These are phyloP conservation scores for Anticlea derivata DNA, from an alignment of 2,888 invertebrate species.

Conservation along the genomic window DNA sequence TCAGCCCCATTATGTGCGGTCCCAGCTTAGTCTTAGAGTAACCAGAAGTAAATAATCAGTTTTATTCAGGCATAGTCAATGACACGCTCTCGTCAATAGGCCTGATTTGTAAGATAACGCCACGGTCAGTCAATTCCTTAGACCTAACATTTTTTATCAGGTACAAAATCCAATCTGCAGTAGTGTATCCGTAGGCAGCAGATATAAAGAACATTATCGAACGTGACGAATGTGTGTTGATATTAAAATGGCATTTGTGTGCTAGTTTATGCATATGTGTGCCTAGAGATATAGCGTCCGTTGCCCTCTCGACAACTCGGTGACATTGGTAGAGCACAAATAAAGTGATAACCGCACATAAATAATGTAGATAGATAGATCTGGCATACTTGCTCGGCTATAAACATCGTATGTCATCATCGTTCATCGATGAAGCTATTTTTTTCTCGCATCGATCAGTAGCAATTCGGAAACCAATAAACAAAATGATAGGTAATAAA, in stretches of 20 bases:
- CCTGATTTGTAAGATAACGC: no score
- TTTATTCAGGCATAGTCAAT: no score
- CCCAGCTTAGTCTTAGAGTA: no score
- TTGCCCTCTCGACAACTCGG: conserved; percentile 79
- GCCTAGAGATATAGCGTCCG: conserved; percentile 73
- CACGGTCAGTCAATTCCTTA: conserved; percentile 74
- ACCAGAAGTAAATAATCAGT: no score
- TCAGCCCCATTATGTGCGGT: no score
- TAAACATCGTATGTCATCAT: conserved; percentile 47
- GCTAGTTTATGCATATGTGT: conserved; percentile 50
- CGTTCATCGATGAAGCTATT: conserved; percentile 32
- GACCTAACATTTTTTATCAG: conserved; percentile 57
- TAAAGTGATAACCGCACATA: conserved; percentile 73
- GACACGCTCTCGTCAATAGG: no score
- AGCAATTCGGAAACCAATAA: conserved; percentile 28
- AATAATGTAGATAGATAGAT: conserved; percentile 58
- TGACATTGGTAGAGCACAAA: conserved; percentile 82
- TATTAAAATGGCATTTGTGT: conserved; percentile 49
- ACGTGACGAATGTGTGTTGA: conserved; percentile 46
- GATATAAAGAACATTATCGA: conserved; percentile 52
- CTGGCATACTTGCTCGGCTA: conserved; percentile 42
- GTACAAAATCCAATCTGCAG: conserved; percentile 57
- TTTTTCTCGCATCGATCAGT: conserved; percentile 21
- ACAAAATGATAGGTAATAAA: conserved; percentile 26
- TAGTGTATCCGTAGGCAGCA: conserved; percentile 40